Evolutionary conservation across 2,888 invertebrate species (phyloP).

Genomic region (Caenorhabditis sinica): DNA sequence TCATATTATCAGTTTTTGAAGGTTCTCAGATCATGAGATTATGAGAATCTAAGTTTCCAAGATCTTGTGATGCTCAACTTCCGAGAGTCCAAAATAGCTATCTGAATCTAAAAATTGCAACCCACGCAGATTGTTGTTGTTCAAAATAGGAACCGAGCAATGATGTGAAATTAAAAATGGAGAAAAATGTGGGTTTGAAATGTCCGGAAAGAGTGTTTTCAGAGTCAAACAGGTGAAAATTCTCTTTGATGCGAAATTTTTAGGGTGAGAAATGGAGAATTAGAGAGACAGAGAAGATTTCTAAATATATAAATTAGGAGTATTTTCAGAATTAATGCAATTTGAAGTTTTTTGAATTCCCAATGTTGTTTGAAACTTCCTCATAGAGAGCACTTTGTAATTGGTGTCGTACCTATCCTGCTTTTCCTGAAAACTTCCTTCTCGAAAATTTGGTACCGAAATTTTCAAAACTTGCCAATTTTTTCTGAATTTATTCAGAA

Average conservation of each 20-base stretch:
- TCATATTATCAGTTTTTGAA: background rate
- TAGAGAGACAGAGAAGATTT: background rate
- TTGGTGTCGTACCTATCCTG: too few species aligned
- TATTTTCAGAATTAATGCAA: background rate
- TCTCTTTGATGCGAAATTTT: background rate
- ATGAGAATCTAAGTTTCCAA: background rate
- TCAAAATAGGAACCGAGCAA: background rate
- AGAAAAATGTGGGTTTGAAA: conserved; percentile 16
- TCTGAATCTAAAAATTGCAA: background rate
- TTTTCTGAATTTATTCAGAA: too few species aligned
- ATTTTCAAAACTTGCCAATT: background rate
- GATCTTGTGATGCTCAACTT: background rate
- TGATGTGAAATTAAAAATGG: conserved; percentile 3
- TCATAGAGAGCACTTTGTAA: too few species aligned
- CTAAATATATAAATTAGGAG: background rate
- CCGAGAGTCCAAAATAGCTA: background rate
- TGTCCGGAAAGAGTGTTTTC: background rate
- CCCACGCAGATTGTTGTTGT: conserved; percentile 3
- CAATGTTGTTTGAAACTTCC: too few species aligned
- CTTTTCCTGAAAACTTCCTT: too few species aligned
- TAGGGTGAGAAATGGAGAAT: background rate
- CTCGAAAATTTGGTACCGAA: background rate
- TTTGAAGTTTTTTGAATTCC: too few species aligned
- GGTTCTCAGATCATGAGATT: background rate
- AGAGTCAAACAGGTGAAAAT: conserved; percentile 24